Percentiles rank a stretch among this genome's conserved stretches.
Evolutionary conservation across 2,888 invertebrate species (phyloP).

Genomic region (Tachina grossa): DNA sequence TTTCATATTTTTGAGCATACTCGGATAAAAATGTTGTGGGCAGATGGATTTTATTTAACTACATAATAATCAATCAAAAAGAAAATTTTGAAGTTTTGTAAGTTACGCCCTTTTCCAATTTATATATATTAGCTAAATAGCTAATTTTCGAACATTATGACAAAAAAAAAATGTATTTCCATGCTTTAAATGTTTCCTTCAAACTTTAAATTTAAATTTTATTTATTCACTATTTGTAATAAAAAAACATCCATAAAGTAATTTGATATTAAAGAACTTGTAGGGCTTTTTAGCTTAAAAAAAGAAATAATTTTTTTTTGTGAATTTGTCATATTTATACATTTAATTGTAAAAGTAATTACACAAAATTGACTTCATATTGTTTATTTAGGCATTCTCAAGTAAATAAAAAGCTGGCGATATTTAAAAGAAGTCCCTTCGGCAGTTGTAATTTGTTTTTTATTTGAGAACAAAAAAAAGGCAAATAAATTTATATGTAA

Average conservation of each 20-base stretch:
- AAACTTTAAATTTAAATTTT: background rate
- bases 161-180: background rate
- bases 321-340: slow-evolving; percentile 61
- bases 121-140: too few relatives aligned
- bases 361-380: slow-evolving; percentile 52
- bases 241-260: background rate
- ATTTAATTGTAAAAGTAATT: slow-evolving; percentile 67
- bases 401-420: slow-evolving; percentile 38
- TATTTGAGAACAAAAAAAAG: background rate
- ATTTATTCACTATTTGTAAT: background rate
- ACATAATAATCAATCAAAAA: too few relatives aligned
- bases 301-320: background rate
- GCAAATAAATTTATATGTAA: slow-evolving; percentile 8
- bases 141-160: too few relatives aligned
- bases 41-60: too few relatives aligned
- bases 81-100: too few relatives aligned
- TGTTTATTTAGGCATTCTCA: slow-evolving; percentile 64
- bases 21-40: too few relatives aligned
- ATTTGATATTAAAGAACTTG: slow-evolving; percentile 54
- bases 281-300: slow-evolving; percentile 21
- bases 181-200: background rate
- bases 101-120: too few relatives aligned
- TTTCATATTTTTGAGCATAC: too few relatives aligned
- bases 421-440: slow-evolving; percentile 20
- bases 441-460: slow-evolving; percentile 35